These are phyloP conservation scores for Allochrocebus solatus DNA, from an alignment of 2,797 vertebrate genomes.

Conservation along the genomic window DNA sequence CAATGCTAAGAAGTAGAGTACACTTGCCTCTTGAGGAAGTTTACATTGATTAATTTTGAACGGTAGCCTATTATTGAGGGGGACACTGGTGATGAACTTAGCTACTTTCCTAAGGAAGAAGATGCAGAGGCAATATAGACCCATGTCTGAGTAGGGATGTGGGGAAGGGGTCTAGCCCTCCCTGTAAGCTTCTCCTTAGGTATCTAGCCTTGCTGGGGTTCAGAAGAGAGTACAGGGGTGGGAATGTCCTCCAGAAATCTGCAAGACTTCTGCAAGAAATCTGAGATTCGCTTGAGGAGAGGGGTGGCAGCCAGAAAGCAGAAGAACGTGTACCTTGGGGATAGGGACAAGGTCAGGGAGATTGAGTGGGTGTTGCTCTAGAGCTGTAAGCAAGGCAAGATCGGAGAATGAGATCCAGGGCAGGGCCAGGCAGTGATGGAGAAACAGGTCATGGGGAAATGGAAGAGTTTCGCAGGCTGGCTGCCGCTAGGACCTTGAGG, in stretches of 20 bases:
- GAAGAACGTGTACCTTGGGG: neutral
- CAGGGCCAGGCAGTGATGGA: neutral
- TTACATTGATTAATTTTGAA: neutral
- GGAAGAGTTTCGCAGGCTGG: neutral
- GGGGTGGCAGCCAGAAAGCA: slow-evolving; percentile 42
- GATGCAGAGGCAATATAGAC: neutral
- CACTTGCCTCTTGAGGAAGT: neutral
- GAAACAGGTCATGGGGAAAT: neutral
- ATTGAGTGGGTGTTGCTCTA: neutral
- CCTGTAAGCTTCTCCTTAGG: neutral
- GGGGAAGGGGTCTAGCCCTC: neutral
- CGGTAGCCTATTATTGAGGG: neutral
- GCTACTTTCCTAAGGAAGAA: slow-evolving; percentile 13
- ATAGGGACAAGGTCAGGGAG: slow-evolving; percentile 11
- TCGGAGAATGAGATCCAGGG: neutral
- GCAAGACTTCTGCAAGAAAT: neutral
- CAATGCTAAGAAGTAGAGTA: neutral
- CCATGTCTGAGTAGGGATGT: neutral
- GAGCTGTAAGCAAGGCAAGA: neutral
- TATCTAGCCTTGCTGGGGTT: slow-evolving; percentile 17
- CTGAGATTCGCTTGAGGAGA: slow-evolving; percentile 5
- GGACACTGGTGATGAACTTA: neutral
- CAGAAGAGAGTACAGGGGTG: slow-evolving; percentile 21
- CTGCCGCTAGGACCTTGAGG: neutral
- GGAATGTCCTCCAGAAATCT: slow-evolving; percentile 54